phyloP scores from a whole-genome alignment of 2,797 vertebrate genomes.

The Poecilia velifera region DNA sequence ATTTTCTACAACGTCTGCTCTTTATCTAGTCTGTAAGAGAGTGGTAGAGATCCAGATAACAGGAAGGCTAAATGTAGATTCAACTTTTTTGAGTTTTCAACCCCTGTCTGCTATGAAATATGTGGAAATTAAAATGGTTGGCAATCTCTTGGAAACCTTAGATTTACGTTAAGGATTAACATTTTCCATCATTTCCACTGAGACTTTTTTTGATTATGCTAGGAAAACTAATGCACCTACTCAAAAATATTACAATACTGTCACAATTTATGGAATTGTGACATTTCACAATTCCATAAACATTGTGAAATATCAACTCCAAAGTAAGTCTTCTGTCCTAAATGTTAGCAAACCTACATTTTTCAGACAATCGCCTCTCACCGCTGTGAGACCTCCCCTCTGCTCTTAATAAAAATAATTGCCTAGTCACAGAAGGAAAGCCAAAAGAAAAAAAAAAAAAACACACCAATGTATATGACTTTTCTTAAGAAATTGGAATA shows the following conservation, averaged over 20 bases:
- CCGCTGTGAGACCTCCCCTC: neutral
- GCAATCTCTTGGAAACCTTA: neutral
- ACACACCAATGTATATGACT: neutral
- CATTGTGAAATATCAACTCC: neutral
- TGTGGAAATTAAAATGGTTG: neutral
- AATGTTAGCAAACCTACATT: neutral
- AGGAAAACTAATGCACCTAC: neutral
- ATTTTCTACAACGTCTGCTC: neutral
- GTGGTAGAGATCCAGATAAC: neutral
- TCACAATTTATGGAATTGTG: neutral
- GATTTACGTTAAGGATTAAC: neutral
- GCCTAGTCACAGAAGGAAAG: neutral
- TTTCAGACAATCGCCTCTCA: neutral
- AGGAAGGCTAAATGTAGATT: neutral
- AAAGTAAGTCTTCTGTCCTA: neutral
- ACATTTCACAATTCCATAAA: neutral
- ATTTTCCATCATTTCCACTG: neutral
- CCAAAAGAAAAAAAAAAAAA: neutral
- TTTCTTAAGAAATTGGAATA: neutral
- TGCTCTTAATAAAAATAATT: neutral
- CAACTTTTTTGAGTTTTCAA: neutral
- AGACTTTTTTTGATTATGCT: neutral
- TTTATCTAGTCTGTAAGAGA: neutral
- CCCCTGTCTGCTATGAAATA: neutral
- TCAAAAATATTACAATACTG: neutral